A percentile compares a stretch with the other conserved stretches of the same genome.
phyloP scores from a whole-genome alignment of 2,113 vertebrate species.

The Pollimyrus isidori region DNA sequence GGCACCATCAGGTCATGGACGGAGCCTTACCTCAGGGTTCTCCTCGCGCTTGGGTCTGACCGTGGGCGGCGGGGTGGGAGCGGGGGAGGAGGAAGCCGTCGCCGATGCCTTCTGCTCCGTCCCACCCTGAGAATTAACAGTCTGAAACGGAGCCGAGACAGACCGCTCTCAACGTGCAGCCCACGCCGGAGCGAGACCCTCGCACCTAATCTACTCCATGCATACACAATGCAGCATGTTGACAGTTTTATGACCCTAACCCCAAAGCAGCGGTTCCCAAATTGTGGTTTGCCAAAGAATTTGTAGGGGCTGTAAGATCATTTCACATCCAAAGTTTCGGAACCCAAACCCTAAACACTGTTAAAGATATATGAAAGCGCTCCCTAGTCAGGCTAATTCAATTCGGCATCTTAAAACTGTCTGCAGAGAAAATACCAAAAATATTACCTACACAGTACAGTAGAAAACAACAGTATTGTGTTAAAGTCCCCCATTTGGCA shows the following conservation, averaged over 20 bases:
- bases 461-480: neutral
- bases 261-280: neutral
- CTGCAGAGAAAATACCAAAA: neutral
- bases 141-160: slow-evolving; percentile 47
- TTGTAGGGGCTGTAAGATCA: neutral
- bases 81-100: slow-evolving; percentile 55
- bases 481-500: neutral
- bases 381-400: neutral
- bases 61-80: slow-evolving; percentile 56
- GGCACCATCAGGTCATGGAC: neutral
- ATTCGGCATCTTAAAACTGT: neutral
- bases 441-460: neutral
- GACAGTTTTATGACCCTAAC: neutral
- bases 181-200: neutral
- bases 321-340: neutral
- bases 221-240: neutral
- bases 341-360: neutral
- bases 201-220: too few species aligned
- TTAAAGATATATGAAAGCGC: neutral
- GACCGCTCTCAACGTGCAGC: neutral
- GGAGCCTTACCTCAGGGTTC: slow-evolving; percentile 69
- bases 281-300: neutral
- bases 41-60: slow-evolving; percentile 78
- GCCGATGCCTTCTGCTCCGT: slow-evolving; percentile 69
- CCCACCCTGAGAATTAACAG: slow-evolving; percentile 69